These are phyloP conservation scores for Phoeniculus purpureus DNA, from an alignment of 2,797 vertebrate genomes.

Conservation along the genomic window DNA sequence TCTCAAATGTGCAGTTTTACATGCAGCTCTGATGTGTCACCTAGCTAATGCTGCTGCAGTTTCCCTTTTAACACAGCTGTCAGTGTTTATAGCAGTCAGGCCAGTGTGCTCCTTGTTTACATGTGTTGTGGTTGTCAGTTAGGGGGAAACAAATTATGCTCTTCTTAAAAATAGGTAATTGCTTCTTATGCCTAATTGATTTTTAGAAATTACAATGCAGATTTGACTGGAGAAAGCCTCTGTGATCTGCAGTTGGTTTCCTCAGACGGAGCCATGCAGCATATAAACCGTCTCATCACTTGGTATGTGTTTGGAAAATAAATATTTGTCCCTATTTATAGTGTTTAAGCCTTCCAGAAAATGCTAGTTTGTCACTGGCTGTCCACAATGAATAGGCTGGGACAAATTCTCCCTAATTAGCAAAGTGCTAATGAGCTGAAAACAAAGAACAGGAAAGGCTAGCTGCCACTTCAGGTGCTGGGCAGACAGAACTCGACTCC, in stretches of 20 bases:
- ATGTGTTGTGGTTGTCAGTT: constrained; percentile 37
- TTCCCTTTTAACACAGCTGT: not conserved
- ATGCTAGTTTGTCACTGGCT: not conserved
- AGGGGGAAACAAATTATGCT: constrained; percentile 73
- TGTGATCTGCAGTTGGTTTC: constrained; percentile 67
- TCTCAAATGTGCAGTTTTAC: fast-evolving
- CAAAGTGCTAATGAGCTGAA: too few species aligned
- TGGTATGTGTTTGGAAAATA: constrained; percentile 49
- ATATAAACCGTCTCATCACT: constrained; percentile 37
- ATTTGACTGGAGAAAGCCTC: constrained; percentile 73
- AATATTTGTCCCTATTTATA: constrained; percentile 65
- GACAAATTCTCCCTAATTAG: too few species aligned
- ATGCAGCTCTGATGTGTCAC: not conserved
- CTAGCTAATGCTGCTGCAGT: not conserved
- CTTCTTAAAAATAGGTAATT: constrained; percentile 76
- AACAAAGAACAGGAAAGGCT: too few species aligned
- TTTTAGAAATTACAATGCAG: constrained; percentile 74
- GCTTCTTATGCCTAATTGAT: constrained; percentile 75
- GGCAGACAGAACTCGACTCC: too few species aligned
- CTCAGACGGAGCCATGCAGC: constrained; percentile 26
- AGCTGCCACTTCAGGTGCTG: too few species aligned
- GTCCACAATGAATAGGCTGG: too few species aligned
- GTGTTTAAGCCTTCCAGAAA: constrained; percentile 38
- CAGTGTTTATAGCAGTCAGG: constrained; percentile 6
- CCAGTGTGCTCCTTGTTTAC: constrained; percentile 36